Evolutionary conservation across 2,113 vertebrate genomes (phyloP), one percentile per base, ranked within the genome.

Genomic region (Rissa tridactyla): DNA sequence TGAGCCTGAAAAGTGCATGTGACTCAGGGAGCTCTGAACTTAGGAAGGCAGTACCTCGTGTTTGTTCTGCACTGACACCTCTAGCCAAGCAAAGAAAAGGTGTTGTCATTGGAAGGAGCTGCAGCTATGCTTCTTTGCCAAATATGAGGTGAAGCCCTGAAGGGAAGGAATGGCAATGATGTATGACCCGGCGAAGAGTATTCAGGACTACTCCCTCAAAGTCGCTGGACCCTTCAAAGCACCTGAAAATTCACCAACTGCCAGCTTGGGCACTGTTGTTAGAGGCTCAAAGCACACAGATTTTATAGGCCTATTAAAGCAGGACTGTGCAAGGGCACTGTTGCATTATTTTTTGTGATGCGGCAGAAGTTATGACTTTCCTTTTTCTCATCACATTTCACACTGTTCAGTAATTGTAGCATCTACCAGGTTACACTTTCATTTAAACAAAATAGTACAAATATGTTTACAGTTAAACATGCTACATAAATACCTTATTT

Each of bases 91-190:
- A 46, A 36, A 68, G 88, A 44, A 38, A 75, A 91, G 80, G 86
- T 88, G 84, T 90, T 94, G 92, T 79, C 1, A 5, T 71, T 92
- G 90, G 90, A 97, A 93, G 52, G 71, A 94, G 64, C 79, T 71
- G 55, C 86, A 64, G 80, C 57, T 69, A 5, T n/a, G 47, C 52
- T 88, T 8, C 69, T 76, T 34, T 0, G 44, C 90, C 82, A 95
- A 86, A 60, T 16, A 6, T 15, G 65, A 88, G 80, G 80, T 93
- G 88, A 90, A 95, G 36, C 52, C 82, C 77, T 88, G 52, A 83
- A 88, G 76, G 76, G 57, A 83, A 84, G 90, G 76, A 70, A 26
- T 23, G 75, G 82, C 60, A 83, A 5, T 70, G 82, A 57, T 60
- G 71, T 77, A 36, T 88, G 85, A 95, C 80, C 90, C 26, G 78